Conservation (phyloP, 2,888 invertebrate species). For the Patella caerulea region DNA sequence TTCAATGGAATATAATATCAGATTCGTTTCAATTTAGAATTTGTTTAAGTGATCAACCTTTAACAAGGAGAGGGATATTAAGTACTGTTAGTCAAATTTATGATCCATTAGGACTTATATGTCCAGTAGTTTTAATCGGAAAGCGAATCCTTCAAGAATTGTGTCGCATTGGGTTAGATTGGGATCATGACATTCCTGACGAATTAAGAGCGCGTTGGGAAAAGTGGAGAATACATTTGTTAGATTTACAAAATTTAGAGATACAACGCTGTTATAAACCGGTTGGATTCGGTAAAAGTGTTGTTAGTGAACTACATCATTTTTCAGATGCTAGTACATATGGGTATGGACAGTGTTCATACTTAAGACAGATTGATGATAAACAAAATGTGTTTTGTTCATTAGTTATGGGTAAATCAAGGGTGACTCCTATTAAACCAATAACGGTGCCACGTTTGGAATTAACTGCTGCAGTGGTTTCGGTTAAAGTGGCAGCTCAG, state of each 20-base stretch:
- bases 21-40: slow-evolving; percentile 33
- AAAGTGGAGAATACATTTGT: no score
- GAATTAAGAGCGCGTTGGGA: no score
- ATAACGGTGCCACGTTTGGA: slow-evolving; percentile 35
- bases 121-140: no score
- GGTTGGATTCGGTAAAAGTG: no score
- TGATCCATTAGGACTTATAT: no score
- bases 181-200: no score
- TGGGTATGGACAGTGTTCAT: slow-evolving; percentile 14
- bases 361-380: slow-evolving; percentile 11
- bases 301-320: slow-evolving; percentile 17
- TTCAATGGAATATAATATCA: slow-evolving; percentile 38
- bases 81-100: no score
- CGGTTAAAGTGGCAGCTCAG: slow-evolving; percentile 18
- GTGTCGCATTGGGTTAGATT: no score
- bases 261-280: no score
- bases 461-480: slow-evolving; percentile 30
- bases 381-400: neutral
- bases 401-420: slow-evolving; percentile 27
- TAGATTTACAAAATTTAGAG: no score
- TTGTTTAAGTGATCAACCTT: neutral
- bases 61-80: slow-evolving; percentile 20
- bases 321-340: slow-evolving; percentile 22
- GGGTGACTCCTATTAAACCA: slow-evolving; percentile 30
- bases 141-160: no score